These are phyloP conservation scores for Delphinapterus leucas DNA, from an alignment of 2,113 vertebrate species.

Conservation along the genomic window DNA sequence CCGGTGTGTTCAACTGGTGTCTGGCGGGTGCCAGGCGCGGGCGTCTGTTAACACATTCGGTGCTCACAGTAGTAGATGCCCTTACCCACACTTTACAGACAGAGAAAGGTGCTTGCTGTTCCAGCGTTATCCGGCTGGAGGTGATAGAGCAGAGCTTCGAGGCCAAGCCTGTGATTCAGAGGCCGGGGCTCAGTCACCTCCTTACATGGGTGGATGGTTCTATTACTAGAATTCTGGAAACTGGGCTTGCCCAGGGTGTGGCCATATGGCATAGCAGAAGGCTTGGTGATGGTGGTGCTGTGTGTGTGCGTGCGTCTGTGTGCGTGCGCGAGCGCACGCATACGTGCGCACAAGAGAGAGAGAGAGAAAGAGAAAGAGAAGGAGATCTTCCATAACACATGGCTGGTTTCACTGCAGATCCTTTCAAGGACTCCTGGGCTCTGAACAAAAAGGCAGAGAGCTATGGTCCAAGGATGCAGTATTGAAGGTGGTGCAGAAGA, in stretches of 20 bases:
- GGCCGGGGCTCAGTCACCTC: neutral
- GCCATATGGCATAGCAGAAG: rapidly evolving
- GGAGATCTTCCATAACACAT: neutral
- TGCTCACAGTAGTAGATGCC: neutral
- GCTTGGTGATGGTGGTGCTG: neutral
- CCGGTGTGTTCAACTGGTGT: neutral
- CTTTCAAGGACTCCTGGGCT: neutral
- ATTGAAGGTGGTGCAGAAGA: no score
- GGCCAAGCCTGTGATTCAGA: neutral
- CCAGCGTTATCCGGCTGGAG: neutral
- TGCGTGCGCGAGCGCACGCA: rapidly evolving
- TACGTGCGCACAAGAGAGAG: neutral
- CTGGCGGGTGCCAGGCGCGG: neutral
- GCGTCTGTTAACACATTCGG: neutral
- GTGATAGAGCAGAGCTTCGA: neutral
- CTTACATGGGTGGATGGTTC: neutral
- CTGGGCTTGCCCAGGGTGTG: neutral
- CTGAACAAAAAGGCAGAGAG: neutral
- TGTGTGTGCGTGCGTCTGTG: neutral
- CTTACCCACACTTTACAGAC: rapidly evolving
- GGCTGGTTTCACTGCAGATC: neutral
- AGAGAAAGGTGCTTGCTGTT: neutral
- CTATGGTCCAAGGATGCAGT: rapidly evolving
- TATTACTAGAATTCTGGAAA: neutral
- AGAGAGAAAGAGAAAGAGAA: no score